These are phyloP conservation scores for Myotis brandtii DNA, from an alignment of 2,113 vertebrate genomes.

Conservation along the genomic window DNA sequence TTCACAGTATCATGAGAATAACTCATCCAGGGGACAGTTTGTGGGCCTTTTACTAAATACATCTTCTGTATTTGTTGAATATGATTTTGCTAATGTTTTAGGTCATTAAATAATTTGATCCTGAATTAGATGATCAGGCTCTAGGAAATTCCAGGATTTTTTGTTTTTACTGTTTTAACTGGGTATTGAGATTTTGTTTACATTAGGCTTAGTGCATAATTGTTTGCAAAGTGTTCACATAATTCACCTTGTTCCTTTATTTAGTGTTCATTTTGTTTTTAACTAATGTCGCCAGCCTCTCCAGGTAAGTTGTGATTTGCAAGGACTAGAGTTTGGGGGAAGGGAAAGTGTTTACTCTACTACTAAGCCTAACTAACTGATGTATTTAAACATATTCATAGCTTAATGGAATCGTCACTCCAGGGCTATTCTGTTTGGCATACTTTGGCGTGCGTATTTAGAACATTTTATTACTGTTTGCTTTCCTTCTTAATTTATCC, in stretches of 20 bases:
- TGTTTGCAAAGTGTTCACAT: slow-evolving; percentile 16
- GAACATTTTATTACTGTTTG: not conserved
- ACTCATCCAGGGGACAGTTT: not conserved
- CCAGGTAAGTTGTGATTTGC: slow-evolving; percentile 33
- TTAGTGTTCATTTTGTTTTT: slow-evolving; percentile 31
- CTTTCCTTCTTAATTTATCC: not conserved
- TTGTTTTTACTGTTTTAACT: not conserved
- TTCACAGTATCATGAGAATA: not conserved
- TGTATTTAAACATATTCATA: not conserved
- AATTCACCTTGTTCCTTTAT: slow-evolving; percentile 7
- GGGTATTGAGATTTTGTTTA: slow-evolving; percentile 55
- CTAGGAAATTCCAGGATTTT: slow-evolving; percentile 68
- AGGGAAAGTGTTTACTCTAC: not conserved
- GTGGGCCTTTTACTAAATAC: not conserved
- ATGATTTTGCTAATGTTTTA: slow-evolving; percentile 2
- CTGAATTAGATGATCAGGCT: slow-evolving; percentile 72
- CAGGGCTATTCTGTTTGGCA: not conserved
- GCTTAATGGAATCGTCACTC: not conserved
- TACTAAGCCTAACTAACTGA: not conserved
- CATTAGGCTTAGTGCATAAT: slow-evolving; percentile 54
- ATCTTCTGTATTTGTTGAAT: not conserved
- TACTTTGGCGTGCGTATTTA: not conserved
- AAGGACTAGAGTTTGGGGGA: not conserved
- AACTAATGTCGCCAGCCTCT: not conserved
- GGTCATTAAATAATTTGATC: slow-evolving; percentile 50